phyloP scores from a whole-genome alignment of 1,140 invertebrate genomes.

The Scylla paramamosain region DNA sequence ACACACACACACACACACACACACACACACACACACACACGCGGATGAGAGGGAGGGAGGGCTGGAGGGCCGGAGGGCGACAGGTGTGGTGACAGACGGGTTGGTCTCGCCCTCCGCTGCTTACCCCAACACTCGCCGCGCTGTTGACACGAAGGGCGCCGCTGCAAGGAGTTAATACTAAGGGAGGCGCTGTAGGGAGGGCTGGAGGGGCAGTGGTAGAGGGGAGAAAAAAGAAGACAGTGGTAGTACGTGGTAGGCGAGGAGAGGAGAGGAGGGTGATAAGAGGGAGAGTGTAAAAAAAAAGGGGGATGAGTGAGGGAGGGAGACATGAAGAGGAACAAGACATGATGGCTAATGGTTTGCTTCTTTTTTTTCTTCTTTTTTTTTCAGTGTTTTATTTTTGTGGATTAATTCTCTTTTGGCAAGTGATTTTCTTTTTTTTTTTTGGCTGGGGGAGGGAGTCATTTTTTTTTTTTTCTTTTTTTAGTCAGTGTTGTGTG shows the following conservation, averaged over 20 bases:
- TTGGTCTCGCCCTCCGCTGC: conserved; percentile 34
- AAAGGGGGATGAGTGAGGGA: not conserved
- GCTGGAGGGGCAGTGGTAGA: not conserved
- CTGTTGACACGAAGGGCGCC: conserved; percentile 49
- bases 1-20: not conserved
- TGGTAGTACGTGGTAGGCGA: not conserved
- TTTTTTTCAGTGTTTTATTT: no score
- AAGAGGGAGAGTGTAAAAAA: not conserved
- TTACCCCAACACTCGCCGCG: conserved; percentile 31
- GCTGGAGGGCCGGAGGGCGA: not conserved
- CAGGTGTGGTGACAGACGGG: conserved; percentile 55
- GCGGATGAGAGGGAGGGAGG: not conserved
- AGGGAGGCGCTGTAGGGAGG: not conserved
- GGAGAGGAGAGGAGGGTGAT: not conserved
- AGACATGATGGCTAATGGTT: no score
- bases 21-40: not conserved
- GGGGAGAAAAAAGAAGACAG: not conserved
- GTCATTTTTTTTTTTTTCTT: no score
- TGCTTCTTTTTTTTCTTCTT: no score
- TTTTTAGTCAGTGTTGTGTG: no score
- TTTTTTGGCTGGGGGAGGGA: no score
- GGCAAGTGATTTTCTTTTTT: no score
- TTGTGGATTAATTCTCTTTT: no score
- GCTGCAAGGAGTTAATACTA: not conserved
- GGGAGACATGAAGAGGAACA: no score